Evolutionary conservation across 2,113 vertebrate species (phyloP).

Genomic region (Castor canadensis): DNA sequence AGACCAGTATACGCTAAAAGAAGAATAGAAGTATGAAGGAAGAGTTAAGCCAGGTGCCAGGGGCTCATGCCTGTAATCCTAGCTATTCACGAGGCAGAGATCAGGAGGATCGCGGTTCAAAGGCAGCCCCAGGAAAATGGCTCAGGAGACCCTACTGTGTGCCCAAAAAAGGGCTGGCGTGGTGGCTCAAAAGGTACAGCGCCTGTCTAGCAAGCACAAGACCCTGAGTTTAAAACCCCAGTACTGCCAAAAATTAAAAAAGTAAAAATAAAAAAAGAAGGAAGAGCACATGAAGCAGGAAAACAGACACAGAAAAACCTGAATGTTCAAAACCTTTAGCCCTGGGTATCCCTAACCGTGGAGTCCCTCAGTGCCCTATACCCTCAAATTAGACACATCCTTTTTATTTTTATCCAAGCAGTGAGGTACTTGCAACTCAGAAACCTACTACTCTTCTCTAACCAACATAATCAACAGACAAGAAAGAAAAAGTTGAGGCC

Average conservation of each 20-base stretch:
- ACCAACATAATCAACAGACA: conserved; percentile 7
- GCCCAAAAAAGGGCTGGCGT: too few relatives aligned
- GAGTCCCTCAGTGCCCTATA: neutral
- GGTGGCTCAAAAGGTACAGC: too few relatives aligned
- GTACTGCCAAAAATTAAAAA: too few relatives aligned
- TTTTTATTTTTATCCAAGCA: neutral
- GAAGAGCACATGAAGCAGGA: neutral
- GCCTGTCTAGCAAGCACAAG: too few relatives aligned
- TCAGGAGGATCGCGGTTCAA: too few relatives aligned
- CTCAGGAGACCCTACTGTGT: too few relatives aligned
- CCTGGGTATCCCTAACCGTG: neutral
- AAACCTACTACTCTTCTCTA: neutral
- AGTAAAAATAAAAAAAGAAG: too few relatives aligned
- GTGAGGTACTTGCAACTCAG: neutral
- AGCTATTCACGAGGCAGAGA: too few relatives aligned
- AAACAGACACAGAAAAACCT: neutral
- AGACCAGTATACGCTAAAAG: neutral
- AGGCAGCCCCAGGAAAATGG: too few relatives aligned
- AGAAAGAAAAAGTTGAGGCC: neutral
- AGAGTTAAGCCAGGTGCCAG: too few relatives aligned
- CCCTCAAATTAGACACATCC: neutral
- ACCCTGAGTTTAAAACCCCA: too few relatives aligned
- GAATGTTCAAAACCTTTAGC: neutral
- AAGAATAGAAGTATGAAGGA: neutral
- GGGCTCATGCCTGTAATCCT: too few relatives aligned